Evolutionary conservation across 1,140 invertebrate species (phyloP), one percentile per base, ranked within the genome.

Genomic region (Oncopeltus fasciatus): DNA sequence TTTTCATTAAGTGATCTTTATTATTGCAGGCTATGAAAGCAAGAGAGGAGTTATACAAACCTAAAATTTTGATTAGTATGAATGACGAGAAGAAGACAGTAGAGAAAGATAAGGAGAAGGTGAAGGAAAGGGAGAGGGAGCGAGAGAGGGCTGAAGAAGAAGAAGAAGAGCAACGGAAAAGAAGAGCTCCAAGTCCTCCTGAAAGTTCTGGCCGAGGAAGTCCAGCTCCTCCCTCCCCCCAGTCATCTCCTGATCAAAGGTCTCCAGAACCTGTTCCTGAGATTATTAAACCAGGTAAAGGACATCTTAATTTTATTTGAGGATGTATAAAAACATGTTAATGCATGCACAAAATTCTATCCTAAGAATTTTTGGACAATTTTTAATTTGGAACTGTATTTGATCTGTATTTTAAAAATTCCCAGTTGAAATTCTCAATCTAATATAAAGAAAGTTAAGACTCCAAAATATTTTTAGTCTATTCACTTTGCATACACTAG

Each of bases 21-120:
- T n/a, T n/a, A n/a, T 73, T 72, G 56, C 70, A 85, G 76, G 78
- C 83, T 47, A 81, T 84, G 65, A 80, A 82, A 66, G 85, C 88
- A 71, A 78, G 85, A 29, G 90, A 94, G 70, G 87, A 89, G 69
- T 81, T 87, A 70, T 90, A 92, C 72, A 84, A 83, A 71, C 90
- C 90, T 2, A 84, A 85, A 67, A 81, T 87, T 44, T 73, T 89
- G 20, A 85, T 90, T 56, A 81, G 83, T 70, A 81, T 83, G 4
- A 81, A 81, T 67, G 70, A 77, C 67, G 77, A 79, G 66, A 72
- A 76, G 64, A 75, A 74, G 63, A 74, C 74, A 67, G 77, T 79
- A 67, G 72, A 75, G 46, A 77, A 78, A 72, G 74, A 75, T 51
- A 78, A 81, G 70, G 72, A 73, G 60, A 75, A 76, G 68, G 72